Conservation (phyloP, 2,113 vertebrate genomes). For the Neogobius melanostomus region DNA sequence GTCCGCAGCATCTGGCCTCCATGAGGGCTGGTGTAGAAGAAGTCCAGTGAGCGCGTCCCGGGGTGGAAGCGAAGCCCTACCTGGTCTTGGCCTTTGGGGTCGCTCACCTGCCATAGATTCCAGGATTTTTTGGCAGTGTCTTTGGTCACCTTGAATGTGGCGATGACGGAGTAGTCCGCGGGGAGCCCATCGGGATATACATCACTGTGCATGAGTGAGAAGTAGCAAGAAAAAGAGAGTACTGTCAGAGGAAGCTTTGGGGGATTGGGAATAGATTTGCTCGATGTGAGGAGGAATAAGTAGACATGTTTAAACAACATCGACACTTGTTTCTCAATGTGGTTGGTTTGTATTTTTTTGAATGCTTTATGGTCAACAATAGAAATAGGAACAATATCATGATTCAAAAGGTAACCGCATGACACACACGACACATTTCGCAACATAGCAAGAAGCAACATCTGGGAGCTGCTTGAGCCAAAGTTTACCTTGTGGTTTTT, state of each 20-base stretch:
- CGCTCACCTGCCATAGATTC: constrained; percentile 79
- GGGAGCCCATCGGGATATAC: constrained; percentile 74
- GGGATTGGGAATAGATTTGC: background rate
- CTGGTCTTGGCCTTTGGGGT: constrained; percentile 63
- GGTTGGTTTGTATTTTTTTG: background rate
- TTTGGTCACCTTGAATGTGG: constrained; percentile 74
- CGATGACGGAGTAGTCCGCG: constrained; percentile 71
- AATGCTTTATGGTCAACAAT: background rate
- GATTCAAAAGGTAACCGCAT: background rate
- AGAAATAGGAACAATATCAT: background rate
- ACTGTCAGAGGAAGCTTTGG: background rate
- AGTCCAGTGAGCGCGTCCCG: constrained; percentile 59
- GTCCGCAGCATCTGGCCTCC: constrained; percentile 61
- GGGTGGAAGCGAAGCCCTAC: constrained; percentile 68
- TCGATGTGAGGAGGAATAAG: background rate
- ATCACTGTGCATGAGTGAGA: constrained; percentile 47
- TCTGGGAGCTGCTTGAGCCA: background rate
- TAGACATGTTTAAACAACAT: constrained; percentile 4
- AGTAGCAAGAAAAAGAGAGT: constrained; percentile 13
- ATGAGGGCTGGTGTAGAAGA: constrained; percentile 61
- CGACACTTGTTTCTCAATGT: constrained; percentile 3
- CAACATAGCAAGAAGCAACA: background rate
- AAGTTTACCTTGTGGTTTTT: constrained; percentile 60
- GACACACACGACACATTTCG: background rate
- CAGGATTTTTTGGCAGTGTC: constrained; percentile 56